Conservation (phyloP, 1,140 invertebrate genomes). For the Leguminivora glycinivorella region DNA sequence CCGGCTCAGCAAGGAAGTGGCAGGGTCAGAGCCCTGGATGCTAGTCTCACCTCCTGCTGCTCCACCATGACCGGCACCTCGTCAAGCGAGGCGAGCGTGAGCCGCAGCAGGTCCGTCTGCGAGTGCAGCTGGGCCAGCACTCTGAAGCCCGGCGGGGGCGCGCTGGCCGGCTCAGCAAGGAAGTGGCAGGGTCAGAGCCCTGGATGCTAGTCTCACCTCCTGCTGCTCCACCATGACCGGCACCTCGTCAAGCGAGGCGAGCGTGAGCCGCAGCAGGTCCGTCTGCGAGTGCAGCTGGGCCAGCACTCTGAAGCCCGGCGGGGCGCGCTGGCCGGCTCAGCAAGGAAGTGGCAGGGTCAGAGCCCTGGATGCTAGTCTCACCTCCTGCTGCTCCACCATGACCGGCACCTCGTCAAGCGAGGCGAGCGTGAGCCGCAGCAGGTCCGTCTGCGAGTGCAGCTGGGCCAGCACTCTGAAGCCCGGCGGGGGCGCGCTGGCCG, state of each 20-base stretch:
- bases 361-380: no score
- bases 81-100: conserved; percentile 88
- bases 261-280: no score
- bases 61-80: conserved; percentile 88
- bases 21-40: no score
- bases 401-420: conserved; percentile 90
- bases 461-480: conserved; percentile 91
- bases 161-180: conserved; percentile 83
- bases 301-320: no score
- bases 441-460: conserved; percentile 89
- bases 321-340: no score
- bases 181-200: no score
- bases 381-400: conserved; percentile 87
- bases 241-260: no score
- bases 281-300: no score
- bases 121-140: conserved; percentile 90
- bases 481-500: conserved; percentile 87
- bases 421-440: conserved; percentile 86
- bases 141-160: conserved; percentile 89
- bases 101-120: conserved; percentile 88
- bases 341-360: no score
- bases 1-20: no score
- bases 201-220: no score
- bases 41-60: conserved; percentile 83
- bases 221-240: no score